These are phyloP conservation scores for Diplodus puntazzo DNA, from an alignment of 2,797 vertebrate genomes.

Conservation along the genomic window DNA sequence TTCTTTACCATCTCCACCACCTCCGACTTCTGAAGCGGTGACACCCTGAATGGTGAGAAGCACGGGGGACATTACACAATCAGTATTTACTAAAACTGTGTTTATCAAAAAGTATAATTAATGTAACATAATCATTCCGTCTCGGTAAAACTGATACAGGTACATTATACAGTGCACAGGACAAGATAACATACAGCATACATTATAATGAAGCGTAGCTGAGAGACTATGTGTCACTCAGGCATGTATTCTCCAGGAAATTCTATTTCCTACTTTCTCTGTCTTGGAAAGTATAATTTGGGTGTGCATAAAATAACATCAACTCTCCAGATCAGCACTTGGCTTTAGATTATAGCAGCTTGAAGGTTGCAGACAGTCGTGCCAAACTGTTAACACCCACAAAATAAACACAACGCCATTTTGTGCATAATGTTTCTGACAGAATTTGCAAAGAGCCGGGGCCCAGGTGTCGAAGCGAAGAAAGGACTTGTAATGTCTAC, in stretches of 20 bases:
- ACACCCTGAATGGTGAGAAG: constrained; percentile 86
- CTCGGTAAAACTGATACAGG: not conserved
- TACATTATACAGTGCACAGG: not conserved
- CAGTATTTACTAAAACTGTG: not conserved
- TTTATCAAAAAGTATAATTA: not conserved
- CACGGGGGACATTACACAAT: not conserved
- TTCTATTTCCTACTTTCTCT: constrained; percentile 18
- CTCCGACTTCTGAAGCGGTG: constrained; percentile 99
- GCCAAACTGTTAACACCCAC: constrained; percentile 43
- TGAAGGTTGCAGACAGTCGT: constrained; percentile 15
- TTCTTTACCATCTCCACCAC: constrained; percentile 99
- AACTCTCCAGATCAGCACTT: constrained; percentile 45
- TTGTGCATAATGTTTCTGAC: constrained; percentile 18
- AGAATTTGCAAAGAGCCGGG: not conserved
- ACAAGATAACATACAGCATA: not conserved
- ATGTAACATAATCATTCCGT: not conserved
- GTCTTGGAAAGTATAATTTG: constrained; percentile 22
- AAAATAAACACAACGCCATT: constrained; percentile 34
- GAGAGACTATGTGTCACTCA: not conserved
- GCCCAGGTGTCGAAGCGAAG: not conserved
- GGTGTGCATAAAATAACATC: constrained; percentile 47
- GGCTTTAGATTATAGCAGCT: constrained; percentile 18
- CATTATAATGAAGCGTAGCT: not conserved
- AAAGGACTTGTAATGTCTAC: not conserved
- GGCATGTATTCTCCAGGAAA: constrained; percentile 17